These are phyloP conservation scores for Acanthopagrus latus DNA, from an alignment of 2,797 vertebrate genomes.

Conservation along the genomic window DNA sequence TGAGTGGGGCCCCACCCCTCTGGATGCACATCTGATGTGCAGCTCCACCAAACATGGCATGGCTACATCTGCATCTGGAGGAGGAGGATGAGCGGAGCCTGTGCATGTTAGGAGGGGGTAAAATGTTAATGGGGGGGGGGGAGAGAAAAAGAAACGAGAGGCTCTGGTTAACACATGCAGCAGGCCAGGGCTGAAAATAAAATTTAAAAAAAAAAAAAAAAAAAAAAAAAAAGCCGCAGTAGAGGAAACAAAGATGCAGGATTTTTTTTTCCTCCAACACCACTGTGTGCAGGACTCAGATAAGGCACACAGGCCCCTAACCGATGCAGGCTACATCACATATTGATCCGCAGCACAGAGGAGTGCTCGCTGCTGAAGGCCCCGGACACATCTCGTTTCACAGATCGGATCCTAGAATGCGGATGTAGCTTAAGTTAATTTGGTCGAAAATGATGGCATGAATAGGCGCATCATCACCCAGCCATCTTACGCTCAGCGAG, in stretches of 20 bases:
- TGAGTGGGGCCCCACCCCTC: conserved; percentile 74
- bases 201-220: no score
- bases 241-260: conserved; percentile 1
- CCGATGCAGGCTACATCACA: conserved; percentile 50
- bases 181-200: conserved; percentile 38
- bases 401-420: conserved; percentile 48
- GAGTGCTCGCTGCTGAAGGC: conserved; percentile 42
- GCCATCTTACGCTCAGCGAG: conserved; percentile 63
- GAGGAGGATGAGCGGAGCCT: conserved; percentile 28
- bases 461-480: conserved; percentile 59
- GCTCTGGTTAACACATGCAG: conserved; percentile 20
- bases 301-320: conserved; percentile 29
- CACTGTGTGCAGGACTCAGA: conserved; percentile 28
- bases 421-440: conserved; percentile 53
- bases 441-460: conserved; percentile 59
- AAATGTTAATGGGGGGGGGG: conserved; percentile 9
- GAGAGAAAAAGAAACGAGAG: not conserved
- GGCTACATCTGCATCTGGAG: conserved; percentile 62
- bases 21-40: conserved; percentile 66
- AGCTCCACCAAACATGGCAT: conserved; percentile 50
- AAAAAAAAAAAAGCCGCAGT: conserved; percentile 28
- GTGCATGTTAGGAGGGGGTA: conserved; percentile 18
- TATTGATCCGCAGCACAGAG: conserved; percentile 55
- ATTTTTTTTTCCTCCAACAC: conserved; percentile 1
- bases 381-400: conserved; percentile 46